Evolutionary conservation across 2,888 invertebrate species (phyloP), one percentile per base, ranked within the genome.

Genomic region (Vanessa cardui): DNA sequence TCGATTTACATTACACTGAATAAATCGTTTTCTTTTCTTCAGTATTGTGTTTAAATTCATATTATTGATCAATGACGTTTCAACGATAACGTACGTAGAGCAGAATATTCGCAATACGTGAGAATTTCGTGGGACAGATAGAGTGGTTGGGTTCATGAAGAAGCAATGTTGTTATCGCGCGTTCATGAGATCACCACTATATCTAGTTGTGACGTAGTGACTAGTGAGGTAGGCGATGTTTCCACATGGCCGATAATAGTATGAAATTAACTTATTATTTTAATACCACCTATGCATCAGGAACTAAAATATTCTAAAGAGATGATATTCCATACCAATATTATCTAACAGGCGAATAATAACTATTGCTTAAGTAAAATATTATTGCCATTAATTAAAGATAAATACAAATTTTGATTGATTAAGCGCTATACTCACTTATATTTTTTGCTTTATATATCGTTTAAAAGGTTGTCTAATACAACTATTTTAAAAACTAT

Each of bases 121-220:
- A n/a, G 45, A 64, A 56, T 69, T 71, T 69, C 63, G 50, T 70
- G 39, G 44, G 20, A 50, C 70, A 73, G 69, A 69, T 71, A 72
- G 70, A 72, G 12, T 39, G 50, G 61, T 47, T 33, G 45, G 59
- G 70, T 73, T 76, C 75, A 76, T 74, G 77, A 76, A 71, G 77
- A 76, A 72, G 78, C 69, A 62, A 66, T 70, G 69, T 72, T 71
- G 75, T 82, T 84, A 83, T 84, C 86, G 79, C 74, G 73, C 78
- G 80, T 82, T 76, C 78, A 82, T 92, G 91, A 92, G 88, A 89
- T 92, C 92, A 92, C 82, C 89, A 81, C 87, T 92, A 90, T 89
- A 89, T 83, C 83, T 84, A 87, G 84, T 83, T 80, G 83, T 91
- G 89, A 91, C 90, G 90, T 89, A 54, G 66, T 52, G 45, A 44